A percentile compares a stretch with the other conserved stretches of the same genome.
Conservation (phyloP, 2,113 vertebrate species). For the Sander lucioperca region DNA sequence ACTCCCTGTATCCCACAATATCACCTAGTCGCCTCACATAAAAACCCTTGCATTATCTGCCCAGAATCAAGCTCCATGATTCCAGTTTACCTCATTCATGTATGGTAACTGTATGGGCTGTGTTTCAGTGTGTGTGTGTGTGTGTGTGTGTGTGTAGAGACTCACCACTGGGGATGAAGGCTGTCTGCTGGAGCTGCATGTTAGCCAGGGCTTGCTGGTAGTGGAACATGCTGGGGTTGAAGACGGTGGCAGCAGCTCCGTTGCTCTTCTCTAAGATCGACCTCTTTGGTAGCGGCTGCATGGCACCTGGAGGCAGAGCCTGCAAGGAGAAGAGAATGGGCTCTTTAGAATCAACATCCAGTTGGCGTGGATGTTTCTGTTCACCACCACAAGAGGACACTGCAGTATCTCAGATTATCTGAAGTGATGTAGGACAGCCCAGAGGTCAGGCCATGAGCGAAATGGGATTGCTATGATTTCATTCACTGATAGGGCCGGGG, state of each 20-base stretch:
- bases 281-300: constrained; percentile 96
- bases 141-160: background rate
- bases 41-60: background rate
- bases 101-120: background rate
- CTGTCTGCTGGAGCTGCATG: constrained; percentile 94
- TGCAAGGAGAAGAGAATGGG: constrained; percentile 44
- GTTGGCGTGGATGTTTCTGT: constrained; percentile 10
- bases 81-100: background rate
- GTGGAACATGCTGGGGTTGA: constrained; percentile 96
- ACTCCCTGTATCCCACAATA: background rate
- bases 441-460: constrained; percentile 62
- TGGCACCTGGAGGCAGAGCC: constrained; percentile 84
- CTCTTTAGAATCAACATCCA: background rate
- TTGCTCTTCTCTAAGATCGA: constrained; percentile 94
- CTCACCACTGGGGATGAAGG: constrained; percentile 96
- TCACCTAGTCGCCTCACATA: background rate
- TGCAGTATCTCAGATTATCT: constrained; percentile 30
- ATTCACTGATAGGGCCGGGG: constrained; percentile 28
- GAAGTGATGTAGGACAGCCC: constrained; percentile 20
- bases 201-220: constrained; percentile 98
- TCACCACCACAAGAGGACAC: constrained; percentile 67
- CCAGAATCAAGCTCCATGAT: background rate
- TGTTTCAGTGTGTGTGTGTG: background rate
- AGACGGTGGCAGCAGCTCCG: constrained; percentile 89
- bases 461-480: constrained; percentile 44